phyloP scores from a whole-genome alignment of 2,888 invertebrate genomes.

The Andrena praecox region DNA sequence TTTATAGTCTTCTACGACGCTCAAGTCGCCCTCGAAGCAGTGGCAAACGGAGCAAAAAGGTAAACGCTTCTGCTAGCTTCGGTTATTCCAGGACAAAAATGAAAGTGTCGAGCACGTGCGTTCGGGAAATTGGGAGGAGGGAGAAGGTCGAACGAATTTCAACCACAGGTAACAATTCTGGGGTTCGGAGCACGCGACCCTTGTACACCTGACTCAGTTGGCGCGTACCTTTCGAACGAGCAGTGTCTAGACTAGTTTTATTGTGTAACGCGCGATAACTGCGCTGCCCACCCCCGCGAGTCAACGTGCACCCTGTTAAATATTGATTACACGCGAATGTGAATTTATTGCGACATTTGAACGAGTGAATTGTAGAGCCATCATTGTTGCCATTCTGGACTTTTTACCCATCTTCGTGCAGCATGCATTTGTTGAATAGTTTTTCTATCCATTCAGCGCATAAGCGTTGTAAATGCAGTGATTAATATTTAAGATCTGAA shows the following conservation, averaged over 20 bases:
- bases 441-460: too few relatives aligned
- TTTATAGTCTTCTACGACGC: too few relatives aligned
- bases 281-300: background rate
- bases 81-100: background rate
- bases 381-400: too few relatives aligned
- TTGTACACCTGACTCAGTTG: constrained; percentile 15
- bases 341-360: too few relatives aligned
- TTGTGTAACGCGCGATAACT: background rate
- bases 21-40: background rate
- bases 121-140: background rate
- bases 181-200: background rate
- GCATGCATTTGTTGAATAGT: too few relatives aligned
- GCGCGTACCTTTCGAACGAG: background rate
- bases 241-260: background rate
- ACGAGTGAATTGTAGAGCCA: too few relatives aligned
- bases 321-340: background rate
- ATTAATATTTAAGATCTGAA: background rate
- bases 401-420: too few relatives aligned
- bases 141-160: constrained; percentile 8
- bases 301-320: background rate
- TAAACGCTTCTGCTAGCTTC: background rate
- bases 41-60: background rate
- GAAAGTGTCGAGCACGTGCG: background rate
- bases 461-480: background rate
- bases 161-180: background rate